phyloP scores from a whole-genome alignment of 1,140 invertebrate species.

The Zaprionus tsacasi region DNA sequence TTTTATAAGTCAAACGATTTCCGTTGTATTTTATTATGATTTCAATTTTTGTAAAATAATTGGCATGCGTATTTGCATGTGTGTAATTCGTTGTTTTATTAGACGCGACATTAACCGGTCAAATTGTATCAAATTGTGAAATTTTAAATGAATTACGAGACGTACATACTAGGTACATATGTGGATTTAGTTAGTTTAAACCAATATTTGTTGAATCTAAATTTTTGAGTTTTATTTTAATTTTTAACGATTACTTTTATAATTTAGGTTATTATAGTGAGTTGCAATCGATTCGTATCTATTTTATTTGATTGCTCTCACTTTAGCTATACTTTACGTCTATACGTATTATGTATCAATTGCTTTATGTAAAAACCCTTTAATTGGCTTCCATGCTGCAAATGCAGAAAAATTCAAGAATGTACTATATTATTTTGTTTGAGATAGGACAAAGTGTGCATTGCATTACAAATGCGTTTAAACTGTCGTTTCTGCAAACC shows the following conservation, averaged over 20 bases:
- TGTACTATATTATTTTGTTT: slow-evolving; percentile 58
- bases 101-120: slow-evolving; percentile 17
- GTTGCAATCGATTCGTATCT: slow-evolving; percentile 7
- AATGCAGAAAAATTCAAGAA: slow-evolving; percentile 62
- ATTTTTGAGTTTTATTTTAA: slow-evolving; percentile 67
- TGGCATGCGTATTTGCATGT: slow-evolving; percentile 17
- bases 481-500: slow-evolving; percentile 41
- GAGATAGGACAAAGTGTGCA: slow-evolving; percentile 64
- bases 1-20: slow-evolving; percentile 16
- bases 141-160: slow-evolving; percentile 18
- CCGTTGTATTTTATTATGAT: slow-evolving; percentile 2
- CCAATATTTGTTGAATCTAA: slow-evolving; percentile 70
- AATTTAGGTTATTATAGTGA: slow-evolving; percentile 34
- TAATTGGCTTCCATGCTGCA: slow-evolving; percentile 74
- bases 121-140: slow-evolving; percentile 19
- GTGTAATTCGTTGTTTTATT: slow-evolving; percentile 18
- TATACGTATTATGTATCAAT: slow-evolving; percentile 53
- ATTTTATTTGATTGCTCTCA: slow-evolving; percentile 22
- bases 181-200: slow-evolving; percentile 38
- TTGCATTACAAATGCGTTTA: slow-evolving; percentile 74
- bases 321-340: slow-evolving; percentile 54
- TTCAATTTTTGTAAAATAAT: slow-evolving; percentile 12
- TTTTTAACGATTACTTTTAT: slow-evolving; percentile 51
- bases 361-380: slow-evolving; percentile 70
- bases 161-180: neutral